Base-by-base conservation (phyloP, 2,797 vertebrate genomes). In the Periophthalmus magnuspinnatus region DNA sequence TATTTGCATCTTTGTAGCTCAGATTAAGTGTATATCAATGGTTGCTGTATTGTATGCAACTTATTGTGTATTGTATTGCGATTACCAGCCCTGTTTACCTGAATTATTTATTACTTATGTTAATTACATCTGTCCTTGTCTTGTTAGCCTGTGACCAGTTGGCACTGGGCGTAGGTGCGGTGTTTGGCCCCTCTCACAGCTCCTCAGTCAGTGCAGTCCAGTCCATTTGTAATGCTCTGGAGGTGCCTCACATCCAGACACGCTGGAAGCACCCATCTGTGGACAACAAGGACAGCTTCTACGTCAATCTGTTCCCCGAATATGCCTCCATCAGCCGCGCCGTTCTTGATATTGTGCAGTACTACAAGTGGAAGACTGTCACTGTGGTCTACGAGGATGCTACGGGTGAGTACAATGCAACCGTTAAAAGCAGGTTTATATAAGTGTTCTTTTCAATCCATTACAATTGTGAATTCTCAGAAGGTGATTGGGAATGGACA, bases 351-450 rank as follows among this genome's bases (percentile, higher is more conserved):
- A 93, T 99, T 32, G 97, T 99, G 74, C 95, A 99, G 69, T 95
- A 94, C 83, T 96, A 96, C 92, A 98, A 95, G 81, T 99, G 98
- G 97, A 98, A 96, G 68, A 92, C 94, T 0, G 92, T 99, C 74
- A 99, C 98, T 0, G 95, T 99, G 56, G 97, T 99, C 14, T 99
- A 99, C 1, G 97, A 99, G 90, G 98, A 99, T 68, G 97, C 97
- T 61, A 97, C 97, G 65, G 97, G 98, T 98, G 89, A 76, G 93
- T 83, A 8, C 10, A 5, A 0, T 19, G 28, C 6, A 33, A 5
- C 22, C 1, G 11, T 14, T 24, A 54, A 2, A 19, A 63, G 21
- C 11, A 32, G 14, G 22, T 32, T 28, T 50, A 17, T 50, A 6
- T 19, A 48, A 2, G 47, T 19, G 6, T 48, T 19, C 16, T 6